Percentiles rank a stretch among this genome's conserved stretches.
Conservation (phyloP, 2,113 vertebrate genomes). For the Nettapus auritus region DNA sequence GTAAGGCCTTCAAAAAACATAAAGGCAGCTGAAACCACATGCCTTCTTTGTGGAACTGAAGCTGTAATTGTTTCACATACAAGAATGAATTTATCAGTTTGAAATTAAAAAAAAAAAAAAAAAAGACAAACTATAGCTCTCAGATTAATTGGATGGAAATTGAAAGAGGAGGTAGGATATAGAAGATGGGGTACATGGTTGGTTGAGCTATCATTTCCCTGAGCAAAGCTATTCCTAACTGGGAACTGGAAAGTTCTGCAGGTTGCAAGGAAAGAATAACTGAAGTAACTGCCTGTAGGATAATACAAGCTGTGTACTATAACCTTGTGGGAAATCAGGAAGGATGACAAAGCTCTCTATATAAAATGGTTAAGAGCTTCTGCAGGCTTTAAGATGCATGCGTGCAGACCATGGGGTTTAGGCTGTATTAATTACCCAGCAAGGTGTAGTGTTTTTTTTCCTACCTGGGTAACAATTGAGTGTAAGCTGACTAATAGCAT, state of each 20-base stretch:
- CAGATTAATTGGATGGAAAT: constrained; percentile 22
- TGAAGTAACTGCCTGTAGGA: not conserved
- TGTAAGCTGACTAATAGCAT: not conserved
- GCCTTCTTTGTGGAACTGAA: not conserved
- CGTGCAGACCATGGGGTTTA: not conserved
- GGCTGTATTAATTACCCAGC: not conserved
- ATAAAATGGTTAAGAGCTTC: not conserved
- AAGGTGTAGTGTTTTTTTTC: not conserved
- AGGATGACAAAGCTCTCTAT: not conserved
- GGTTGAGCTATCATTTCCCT: not conserved
- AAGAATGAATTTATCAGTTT: not conserved
- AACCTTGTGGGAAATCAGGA: not conserved
- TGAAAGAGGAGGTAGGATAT: not conserved
- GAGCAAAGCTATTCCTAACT: constrained; percentile 11
- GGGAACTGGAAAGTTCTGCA: not conserved
- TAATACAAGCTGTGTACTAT: not conserved
- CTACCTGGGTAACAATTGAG: not conserved
- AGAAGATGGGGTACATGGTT: not conserved
- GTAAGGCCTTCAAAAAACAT: not conserved
- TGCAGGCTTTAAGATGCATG: not conserved
- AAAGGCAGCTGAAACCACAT: not conserved
- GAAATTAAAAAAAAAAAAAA: not conserved
- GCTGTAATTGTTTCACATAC: not conserved
- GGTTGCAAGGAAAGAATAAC: not conserved
- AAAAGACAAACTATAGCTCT: not conserved